Evolutionary conservation across 2,888 invertebrate genomes (phyloP), one percentile per base, ranked within the genome.

Genomic region (Atrina japonica): DNA sequence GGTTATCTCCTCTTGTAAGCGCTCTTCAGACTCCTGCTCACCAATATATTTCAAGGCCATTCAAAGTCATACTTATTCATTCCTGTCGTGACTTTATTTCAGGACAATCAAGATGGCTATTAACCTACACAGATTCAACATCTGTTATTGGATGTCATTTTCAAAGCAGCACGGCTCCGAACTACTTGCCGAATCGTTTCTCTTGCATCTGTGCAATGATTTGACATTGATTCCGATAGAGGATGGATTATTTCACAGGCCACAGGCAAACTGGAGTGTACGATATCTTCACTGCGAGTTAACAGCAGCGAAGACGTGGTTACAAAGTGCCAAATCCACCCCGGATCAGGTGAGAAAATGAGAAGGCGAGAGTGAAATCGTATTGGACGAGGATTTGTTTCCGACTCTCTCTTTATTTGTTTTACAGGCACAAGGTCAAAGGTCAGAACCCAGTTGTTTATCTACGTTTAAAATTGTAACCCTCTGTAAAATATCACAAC

Each of bases 131-230:
- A 94, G 95, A 81, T 92, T 93, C 82, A 90, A 92, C 76, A 91
- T 97, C 9, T 95, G 95, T 88, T 99, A 99, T 92, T 99, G 98
- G 99, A 97, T 98, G 93, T 98, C 98, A 0, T 98, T 97, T 83
- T 96, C 97, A 0, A 95, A 96, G 93, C 97, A 97, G 88, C 94
- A 96, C 73, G 98, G 98, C 5, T 81, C 84, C 2, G 87, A 89
- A 61, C 82, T 90, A 60, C 70, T 81, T 18, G 86, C 89, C 3
- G 86, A 85, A 23, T 77, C 84, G 7, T 85, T 90, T 70, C 77
- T 77, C 29, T 74, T 90, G 58, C 81, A 85, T 60, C 73, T 86
- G 59, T 80, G 83, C 64, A 85, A 88, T 61, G 82, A 88, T 30
- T 92, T 97, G 41, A 92, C 94, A 0, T 92, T 97, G 18, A 93